A percentile compares a stretch with the other conserved stretches of the same genome.
Conservation (phyloP, 30 jellyfish, hydroid and myxozoan species). For the Pseudorhiza aurosa region DNA sequence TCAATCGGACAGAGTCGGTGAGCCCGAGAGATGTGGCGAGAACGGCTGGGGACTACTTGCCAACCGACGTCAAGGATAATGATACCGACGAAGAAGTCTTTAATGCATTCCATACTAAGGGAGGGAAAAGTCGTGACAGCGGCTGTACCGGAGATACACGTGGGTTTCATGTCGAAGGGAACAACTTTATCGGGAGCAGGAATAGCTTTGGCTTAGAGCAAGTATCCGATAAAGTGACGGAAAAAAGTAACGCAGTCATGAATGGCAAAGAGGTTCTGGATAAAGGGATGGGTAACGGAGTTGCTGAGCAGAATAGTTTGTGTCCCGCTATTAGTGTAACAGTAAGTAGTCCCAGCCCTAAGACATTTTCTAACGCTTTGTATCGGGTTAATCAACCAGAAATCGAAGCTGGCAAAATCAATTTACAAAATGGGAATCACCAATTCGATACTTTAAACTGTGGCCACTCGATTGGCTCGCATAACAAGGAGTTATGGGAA, state of each 20-base stretch:
- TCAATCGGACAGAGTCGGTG: background rate
- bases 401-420: background rate
- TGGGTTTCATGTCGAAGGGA: no score
- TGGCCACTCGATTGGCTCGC: background rate
- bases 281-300: background rate
- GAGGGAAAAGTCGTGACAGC: background rate
- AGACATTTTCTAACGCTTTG: slow-evolving; percentile 26
- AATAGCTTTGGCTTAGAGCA: background rate
- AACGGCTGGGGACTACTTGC: background rate
- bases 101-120: background rate
- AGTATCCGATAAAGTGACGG: background rate
- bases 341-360: slow-evolving; percentile 13
- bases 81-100: slow-evolving; percentile 29
- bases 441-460: no score
- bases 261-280: background rate
- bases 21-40: background rate
- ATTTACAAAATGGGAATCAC: background rate
- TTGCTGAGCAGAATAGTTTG: background rate
- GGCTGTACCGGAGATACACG: no score
- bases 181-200: background rate
- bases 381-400: background rate
- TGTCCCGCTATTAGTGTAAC: background rate
- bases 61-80: background rate
- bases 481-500: background rate
- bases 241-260: background rate